These are phyloP conservation scores for Cricetomys ansorgei DNA, from an alignment of 2,113 vertebrate genomes.

Conservation along the genomic window DNA sequence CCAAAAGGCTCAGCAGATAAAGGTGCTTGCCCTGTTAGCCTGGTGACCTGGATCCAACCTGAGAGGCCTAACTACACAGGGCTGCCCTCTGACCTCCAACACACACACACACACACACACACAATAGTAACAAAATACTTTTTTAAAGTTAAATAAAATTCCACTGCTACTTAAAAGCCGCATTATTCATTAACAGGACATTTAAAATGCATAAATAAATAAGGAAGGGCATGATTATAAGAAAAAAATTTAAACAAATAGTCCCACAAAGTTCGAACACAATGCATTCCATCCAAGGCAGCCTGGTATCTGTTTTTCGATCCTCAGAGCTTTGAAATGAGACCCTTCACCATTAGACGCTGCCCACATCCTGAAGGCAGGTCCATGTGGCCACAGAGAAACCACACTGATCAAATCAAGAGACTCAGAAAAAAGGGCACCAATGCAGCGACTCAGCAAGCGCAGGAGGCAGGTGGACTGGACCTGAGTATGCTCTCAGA, in stretches of 20 bases:
- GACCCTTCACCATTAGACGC: background rate
- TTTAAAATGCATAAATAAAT: background rate
- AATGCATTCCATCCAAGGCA: background rate
- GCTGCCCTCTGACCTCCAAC: background rate
- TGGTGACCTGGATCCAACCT: background rate
- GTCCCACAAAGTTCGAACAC: background rate
- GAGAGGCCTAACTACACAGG: background rate
- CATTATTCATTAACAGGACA: background rate
- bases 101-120: background rate
- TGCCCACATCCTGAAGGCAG: background rate
- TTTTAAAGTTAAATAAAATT: background rate
- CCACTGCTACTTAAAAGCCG: background rate
- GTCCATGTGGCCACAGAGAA: background rate
- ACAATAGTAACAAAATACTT: too few species aligned
- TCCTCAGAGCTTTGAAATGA: background rate
- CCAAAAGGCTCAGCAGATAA: background rate
- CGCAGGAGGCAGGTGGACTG: background rate
- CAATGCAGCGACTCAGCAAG: too few species aligned
- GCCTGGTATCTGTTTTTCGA: background rate
- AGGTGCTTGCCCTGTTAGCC: too few species aligned
- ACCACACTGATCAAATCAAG: background rate
- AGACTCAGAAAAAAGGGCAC: background rate
- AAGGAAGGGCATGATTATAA: background rate
- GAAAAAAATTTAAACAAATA: background rate
- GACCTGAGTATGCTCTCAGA: background rate